Conservation (phyloP, 1,140 invertebrate species). For the Myzus persicae region DNA sequence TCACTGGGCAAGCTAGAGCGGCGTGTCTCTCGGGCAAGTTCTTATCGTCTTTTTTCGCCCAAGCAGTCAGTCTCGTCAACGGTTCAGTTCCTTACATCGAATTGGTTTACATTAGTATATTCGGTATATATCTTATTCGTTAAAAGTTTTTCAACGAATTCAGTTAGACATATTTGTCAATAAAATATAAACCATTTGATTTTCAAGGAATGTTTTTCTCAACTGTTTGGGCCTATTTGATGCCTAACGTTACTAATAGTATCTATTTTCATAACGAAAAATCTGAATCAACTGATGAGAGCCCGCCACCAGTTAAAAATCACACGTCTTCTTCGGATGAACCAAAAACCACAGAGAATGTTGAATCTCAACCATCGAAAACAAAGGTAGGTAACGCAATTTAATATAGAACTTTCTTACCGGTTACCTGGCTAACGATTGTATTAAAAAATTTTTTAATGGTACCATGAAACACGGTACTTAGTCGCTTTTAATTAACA, state of each 20-base stretch:
- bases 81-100: constrained; percentile 33
- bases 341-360: neutral
- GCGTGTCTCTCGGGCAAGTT: constrained; percentile 51
- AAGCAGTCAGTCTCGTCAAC: constrained; percentile 13
- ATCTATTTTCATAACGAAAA: constrained; percentile 64
- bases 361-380: neutral
- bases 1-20: constrained; percentile 69
- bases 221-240: constrained; percentile 76
- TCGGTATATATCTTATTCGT: constrained; percentile 45
- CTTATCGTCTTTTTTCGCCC: constrained; percentile 22
- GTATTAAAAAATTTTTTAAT: neutral
- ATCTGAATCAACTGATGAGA: neutral
- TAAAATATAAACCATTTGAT: neutral
- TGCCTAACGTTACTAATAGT: constrained; percentile 78
- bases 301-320: neutral
- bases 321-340: neutral
- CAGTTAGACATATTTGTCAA: too few species aligned
- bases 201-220: constrained; percentile 73
- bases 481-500: neutral
- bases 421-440: neutral
- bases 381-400: neutral
- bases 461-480: neutral
- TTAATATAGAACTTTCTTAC: neutral
- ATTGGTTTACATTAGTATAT: constrained; percentile 29
- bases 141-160: neutral